These are phyloP conservation scores for Anastrepha obliqua DNA, from an alignment of 1,140 invertebrate species.

Conservation along the genomic window DNA sequence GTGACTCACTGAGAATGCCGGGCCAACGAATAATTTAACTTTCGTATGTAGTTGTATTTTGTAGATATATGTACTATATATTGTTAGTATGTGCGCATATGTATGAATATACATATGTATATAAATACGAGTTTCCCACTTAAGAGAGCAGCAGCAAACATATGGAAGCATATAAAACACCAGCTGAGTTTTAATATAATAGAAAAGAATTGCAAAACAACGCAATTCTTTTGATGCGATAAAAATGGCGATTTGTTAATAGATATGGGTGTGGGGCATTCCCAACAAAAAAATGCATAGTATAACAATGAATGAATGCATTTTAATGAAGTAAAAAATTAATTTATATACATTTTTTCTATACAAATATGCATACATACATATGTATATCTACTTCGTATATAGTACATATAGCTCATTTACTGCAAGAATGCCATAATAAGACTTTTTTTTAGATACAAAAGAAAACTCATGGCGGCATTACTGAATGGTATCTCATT, in stretches of 20 bases:
- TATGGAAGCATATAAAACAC: conserved; percentile 11
- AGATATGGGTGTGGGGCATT: not conserved
- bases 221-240: conserved; percentile 17
- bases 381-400: too few species aligned
- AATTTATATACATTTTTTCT: too few species aligned
- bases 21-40: not conserved
- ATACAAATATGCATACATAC: too few species aligned
- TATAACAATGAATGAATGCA: too few species aligned
- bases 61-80: not conserved
- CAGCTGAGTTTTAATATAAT: conserved; percentile 42
- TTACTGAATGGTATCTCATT: too few species aligned
- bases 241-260: conserved; percentile 33
- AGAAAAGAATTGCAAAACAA: conserved; percentile 38
- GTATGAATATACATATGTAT: not conserved
- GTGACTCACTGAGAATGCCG: conserved; percentile 8
- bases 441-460: too few species aligned
- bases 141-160: not conserved
- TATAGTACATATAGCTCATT: too few species aligned
- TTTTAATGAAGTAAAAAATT: too few species aligned
- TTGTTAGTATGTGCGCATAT: too few species aligned
- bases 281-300: not conserved
- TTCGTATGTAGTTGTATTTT: not conserved
- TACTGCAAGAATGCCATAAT: too few species aligned
- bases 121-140: not conserved
- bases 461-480: too few species aligned